phyloP scores from a whole-genome alignment of 92 coral and sea anemone species.

The Pocillopora meandrina region DNA sequence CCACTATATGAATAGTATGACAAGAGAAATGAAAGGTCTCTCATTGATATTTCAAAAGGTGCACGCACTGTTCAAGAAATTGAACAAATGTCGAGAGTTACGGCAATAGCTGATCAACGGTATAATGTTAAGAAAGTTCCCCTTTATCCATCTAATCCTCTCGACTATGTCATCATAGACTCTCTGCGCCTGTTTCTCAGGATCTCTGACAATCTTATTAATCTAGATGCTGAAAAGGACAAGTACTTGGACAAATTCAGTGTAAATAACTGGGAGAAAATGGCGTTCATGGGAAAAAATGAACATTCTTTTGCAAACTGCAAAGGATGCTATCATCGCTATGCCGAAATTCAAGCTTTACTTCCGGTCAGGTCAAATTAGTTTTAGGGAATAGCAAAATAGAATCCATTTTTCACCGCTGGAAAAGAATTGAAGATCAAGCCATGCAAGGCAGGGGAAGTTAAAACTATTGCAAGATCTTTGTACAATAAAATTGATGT shows the following conservation, averaged over 20 bases:
- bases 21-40: conserved; percentile 43
- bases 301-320: too few relatives aligned
- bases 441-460: not conserved
- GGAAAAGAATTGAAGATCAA: not conserved
- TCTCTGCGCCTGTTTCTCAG: too few relatives aligned
- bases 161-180: conserved; percentile 35
- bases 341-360: too few relatives aligned
- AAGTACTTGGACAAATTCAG: too few relatives aligned
- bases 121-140: conserved; percentile 37
- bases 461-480: conserved; percentile 12
- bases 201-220: conserved; percentile 42
- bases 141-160: conserved; percentile 35
- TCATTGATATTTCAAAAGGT: not conserved
- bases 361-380: too few relatives aligned
- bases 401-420: conserved; percentile 13
- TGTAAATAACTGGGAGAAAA: too few relatives aligned
- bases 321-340: too few relatives aligned
- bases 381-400: not conserved
- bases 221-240: not conserved
- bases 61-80: not conserved
- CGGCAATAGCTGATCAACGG: not conserved
- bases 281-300: too few relatives aligned
- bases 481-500: conserved; percentile 20
- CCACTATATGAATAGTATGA: conserved; percentile 33
- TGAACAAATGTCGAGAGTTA: not conserved